Evolutionary conservation across 2,113 vertebrate genomes (phyloP).

Genomic region (Puffinus mauretanicus): DNA sequence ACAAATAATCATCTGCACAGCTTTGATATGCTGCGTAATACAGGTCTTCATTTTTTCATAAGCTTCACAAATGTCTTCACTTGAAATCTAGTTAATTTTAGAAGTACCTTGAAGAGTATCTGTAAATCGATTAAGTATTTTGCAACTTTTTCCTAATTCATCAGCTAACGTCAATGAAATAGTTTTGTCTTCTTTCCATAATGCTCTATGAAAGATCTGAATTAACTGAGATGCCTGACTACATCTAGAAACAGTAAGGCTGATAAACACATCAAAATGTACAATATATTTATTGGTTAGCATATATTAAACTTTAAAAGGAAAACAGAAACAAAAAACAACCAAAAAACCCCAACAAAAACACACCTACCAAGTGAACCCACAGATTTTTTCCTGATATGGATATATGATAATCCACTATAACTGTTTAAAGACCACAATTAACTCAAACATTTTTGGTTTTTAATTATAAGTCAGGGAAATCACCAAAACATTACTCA

Average conservation of each 20-base stretch:
- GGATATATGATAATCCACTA: background rate
- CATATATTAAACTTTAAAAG: background rate
- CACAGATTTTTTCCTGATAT: background rate
- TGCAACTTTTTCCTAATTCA: background rate
- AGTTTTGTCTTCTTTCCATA: background rate
- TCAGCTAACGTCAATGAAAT: background rate
- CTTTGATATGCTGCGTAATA: background rate
- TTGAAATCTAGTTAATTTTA: background rate
- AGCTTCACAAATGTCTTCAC: background rate
- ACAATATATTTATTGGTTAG: background rate
- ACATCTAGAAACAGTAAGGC: background rate
- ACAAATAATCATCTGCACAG: background rate
- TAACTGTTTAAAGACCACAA: background rate
- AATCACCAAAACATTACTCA: background rate
- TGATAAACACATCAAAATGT: background rate
- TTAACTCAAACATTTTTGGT: background rate
- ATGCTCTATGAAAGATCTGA: background rate
- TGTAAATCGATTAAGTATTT: background rate
- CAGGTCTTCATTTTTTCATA: background rate
- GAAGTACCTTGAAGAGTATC: background rate
- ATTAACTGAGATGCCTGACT: background rate
- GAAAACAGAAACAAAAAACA: background rate
- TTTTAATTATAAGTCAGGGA: background rate
- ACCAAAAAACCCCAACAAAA: background rate
- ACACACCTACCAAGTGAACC: background rate